Evolutionary conservation across 1,140 invertebrate species (phyloP).

Genomic region (Sesamia nonagrioides): DNA sequence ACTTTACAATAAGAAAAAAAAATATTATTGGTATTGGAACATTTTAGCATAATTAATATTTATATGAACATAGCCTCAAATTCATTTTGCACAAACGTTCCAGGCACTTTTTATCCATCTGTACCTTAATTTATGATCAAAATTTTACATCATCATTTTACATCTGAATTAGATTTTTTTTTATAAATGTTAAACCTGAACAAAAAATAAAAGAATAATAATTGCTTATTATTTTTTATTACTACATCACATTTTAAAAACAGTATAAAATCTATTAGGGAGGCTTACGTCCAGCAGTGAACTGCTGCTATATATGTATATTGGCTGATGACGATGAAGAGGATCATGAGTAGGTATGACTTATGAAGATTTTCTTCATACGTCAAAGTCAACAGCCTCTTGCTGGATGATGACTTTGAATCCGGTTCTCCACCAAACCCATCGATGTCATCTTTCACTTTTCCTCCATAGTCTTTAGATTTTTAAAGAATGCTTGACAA

Average conservation of each 20-base stretch:
- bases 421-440: too few species aligned
- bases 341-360: too few species aligned
- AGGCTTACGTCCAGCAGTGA: too few species aligned
- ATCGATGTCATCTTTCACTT: constrained; percentile 11
- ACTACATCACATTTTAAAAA: too few species aligned
- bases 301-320: too few species aligned
- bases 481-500: constrained; percentile 20
- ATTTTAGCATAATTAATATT: constrained; percentile 7
- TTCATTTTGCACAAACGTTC: constrained; percentile 4
- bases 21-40: not conserved
- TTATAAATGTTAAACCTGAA: constrained; percentile 2
- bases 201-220: constrained; percentile 9
- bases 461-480: not conserved
- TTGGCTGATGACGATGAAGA: too few species aligned
- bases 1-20: constrained; percentile 12
- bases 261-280: too few species aligned
- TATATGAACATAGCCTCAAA: constrained; percentile 2
- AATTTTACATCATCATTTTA: constrained; percentile 10
- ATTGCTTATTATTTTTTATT: too few species aligned
- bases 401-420: too few species aligned
- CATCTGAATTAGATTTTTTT: too few species aligned
- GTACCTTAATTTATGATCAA: constrained; percentile 6
- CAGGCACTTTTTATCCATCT: not conserved
- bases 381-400: too few species aligned
- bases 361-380: too few species aligned